Conservation (phyloP, 2,113 vertebrate species). For the Nycticebus coucang region DNA sequence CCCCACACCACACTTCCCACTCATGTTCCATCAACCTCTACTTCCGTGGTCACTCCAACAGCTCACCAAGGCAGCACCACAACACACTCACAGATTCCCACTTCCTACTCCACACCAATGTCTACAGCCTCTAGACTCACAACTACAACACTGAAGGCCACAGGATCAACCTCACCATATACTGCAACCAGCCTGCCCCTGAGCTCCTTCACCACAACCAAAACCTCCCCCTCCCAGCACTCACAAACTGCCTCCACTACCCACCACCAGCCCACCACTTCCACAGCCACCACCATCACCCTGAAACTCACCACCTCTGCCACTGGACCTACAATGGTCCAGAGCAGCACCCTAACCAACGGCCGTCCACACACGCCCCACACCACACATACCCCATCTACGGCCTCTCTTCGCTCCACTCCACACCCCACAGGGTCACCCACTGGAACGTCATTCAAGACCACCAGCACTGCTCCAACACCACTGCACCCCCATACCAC, state of each 20-base stretch:
- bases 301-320: neutral
- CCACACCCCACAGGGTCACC: neutral
- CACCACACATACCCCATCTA: neutral
- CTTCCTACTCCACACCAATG: too few relatives aligned
- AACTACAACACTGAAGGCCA: too few relatives aligned
- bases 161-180: neutral
- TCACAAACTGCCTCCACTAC: neutral
- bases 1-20: rapidly evolving
- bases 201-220: neutral
- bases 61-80: too few relatives aligned
- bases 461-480: neutral
- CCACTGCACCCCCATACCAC: neutral
- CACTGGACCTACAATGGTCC: too few relatives aligned
- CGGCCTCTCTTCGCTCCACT: rapidly evolving
- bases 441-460: neutral
- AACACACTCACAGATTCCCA: too few relatives aligned
- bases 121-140: too few relatives aligned
- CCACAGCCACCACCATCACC: neutral
- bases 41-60: too few relatives aligned
- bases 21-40: rapidly evolving
- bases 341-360: too few relatives aligned
- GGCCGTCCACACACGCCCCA: too few relatives aligned
- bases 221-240: rapidly evolving
- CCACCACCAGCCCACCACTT: neutral
- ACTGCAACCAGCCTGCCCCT: rapidly evolving